These are phyloP conservation scores for Chaenogobius annularis DNA, from an alignment of 2,113 vertebrate genomes.

Conservation along the genomic window DNA sequence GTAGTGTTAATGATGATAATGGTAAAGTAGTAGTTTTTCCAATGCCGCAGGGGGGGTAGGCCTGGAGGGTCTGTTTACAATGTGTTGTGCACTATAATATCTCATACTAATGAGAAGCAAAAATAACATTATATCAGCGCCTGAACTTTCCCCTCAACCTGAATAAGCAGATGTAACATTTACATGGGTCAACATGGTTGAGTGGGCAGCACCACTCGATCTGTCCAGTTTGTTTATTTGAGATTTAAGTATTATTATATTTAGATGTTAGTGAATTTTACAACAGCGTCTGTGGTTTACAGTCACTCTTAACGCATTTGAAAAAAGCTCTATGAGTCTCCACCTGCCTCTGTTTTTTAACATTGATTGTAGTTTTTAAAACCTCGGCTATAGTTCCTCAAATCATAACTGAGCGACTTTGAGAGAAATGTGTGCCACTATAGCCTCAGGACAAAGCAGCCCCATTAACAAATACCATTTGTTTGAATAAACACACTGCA, in stretches of 20 bases:
- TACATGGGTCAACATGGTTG: slow-evolving; percentile 30
- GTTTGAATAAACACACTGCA: not conserved
- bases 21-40: no score
- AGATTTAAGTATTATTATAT: not conserved
- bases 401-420: not conserved
- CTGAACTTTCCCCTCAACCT: slow-evolving; percentile 7
- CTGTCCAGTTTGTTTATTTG: slow-evolving; percentile 11
- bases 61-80: not conserved
- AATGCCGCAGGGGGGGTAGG: not conserved
- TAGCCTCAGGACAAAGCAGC: not conserved
- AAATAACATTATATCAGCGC: not conserved
- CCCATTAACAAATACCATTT: not conserved
- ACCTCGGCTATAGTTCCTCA: not conserved
- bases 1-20: no score
- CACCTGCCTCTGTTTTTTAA: no score
- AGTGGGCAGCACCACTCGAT: slow-evolving; percentile 9
- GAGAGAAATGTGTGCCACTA: not conserved
- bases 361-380: not conserved
- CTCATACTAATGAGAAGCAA: not conserved
- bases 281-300: not conserved
- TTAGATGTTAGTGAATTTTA: not conserved
- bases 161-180: slow-evolving; percentile 20
- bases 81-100: not conserved
- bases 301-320: not conserved
- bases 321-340: not conserved